Evolutionary conservation across 2,113 vertebrate genomes (phyloP).

Genomic region (Tachycineta bicolor): DNA sequence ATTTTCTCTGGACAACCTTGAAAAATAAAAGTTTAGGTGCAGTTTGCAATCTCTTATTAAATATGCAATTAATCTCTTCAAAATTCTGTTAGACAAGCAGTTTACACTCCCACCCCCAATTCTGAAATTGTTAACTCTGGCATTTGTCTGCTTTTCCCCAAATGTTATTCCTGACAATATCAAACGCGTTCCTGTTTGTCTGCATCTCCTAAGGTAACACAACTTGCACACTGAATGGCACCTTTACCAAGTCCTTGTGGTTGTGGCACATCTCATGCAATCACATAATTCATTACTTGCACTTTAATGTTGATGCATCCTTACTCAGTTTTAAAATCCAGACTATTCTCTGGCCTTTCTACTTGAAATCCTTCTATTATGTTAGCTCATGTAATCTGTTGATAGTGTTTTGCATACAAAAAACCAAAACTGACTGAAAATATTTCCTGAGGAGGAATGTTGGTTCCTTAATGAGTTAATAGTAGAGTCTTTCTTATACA

Average conservation of each 20-base stretch:
- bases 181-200: neutral
- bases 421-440: neutral
- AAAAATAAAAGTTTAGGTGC: constrained; percentile 10
- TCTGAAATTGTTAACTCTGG: neutral
- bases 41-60: neutral
- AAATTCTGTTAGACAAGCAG: neutral
- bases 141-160: neutral
- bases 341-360: neutral
- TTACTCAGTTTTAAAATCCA: neutral
- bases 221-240: neutral
- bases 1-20: constrained; percentile 41
- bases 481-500: neutral
- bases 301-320: neutral
- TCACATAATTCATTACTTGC: neutral
- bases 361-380: neutral
- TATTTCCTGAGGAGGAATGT: neutral
- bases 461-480: neutral
- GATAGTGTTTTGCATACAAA: neutral
- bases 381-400: neutral
- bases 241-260: neutral
- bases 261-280: neutral
- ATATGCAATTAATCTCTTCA: neutral
- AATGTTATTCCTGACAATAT: neutral
- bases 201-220: neutral
- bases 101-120: neutral